Evolutionary conservation across 2,888 invertebrate genomes (phyloP), one percentile per base, ranked within the genome.

Genomic region (Scrobipalpa atriplicella): DNA sequence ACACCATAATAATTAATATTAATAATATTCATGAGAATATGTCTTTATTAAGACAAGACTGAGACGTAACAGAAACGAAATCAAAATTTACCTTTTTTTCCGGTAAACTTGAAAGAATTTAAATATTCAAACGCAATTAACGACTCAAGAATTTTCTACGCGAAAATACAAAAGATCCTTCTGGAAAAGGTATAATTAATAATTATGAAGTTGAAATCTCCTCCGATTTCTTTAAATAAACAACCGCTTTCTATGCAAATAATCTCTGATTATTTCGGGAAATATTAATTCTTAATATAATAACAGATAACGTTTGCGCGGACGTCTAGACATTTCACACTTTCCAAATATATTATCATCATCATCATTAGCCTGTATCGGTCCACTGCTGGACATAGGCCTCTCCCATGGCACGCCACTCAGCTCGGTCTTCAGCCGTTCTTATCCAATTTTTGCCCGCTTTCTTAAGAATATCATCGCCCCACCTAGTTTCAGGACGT

Each of bases 151-250:
- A 60, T 38, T 60, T 16, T 16, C 47, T n/a, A n/a, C 47, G 16
- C 16, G n/a, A 47, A 43, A 47, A 47, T 47, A 47, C 47, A 47
- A 47, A 47, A n/a, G 47, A 47, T 47, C 47, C 47, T 47, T 47
- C 47, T 47, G 47, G 47, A 16, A 47, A 47, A 47, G 47, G n/a
- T 47, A 47, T n/a, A 47, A 47, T 47, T 47, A 47, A 47, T 47
- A 47, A 47, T 47, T 47, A 47, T 47, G 16, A 47, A 47, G 47
- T 47, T 47, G 16, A 47, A 16, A 47, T 16, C 47, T 47, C 16
- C 47, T 16, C 47, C 47, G 47, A 47, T 47, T 47, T 47, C 47
- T 47, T 43, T 13, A 43, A 10, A 13, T 43, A 43, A 47, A 47
- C 3, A 47, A 47, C 47, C 3, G 16, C 16, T 47, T 47, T 47